Base-by-base conservation (phyloP, 2,888 invertebrate species). In the Conomelus anceps region DNA sequence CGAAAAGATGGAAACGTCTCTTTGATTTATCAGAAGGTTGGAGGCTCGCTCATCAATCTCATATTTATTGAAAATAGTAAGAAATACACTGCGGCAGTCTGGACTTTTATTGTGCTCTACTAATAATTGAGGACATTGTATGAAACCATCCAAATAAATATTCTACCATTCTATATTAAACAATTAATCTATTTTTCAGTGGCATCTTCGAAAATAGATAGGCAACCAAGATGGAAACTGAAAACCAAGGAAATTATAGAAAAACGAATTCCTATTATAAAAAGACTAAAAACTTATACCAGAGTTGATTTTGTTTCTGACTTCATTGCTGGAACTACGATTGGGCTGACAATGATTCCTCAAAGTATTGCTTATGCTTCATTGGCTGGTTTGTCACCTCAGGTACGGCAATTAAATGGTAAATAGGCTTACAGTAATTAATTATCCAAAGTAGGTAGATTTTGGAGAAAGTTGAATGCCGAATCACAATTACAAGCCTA, bases 321-420 rank as follows among this genome's bases (percentile, higher is more conserved):
- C 94, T 92, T 97, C 89, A 96, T 98, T 91, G 98, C 98, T 20
- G 98, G 98, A 63, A 93, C 98, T 87, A 98, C 98, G 0, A 95
- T 98, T 13, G 98, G 98, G 0, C 94, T 98, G 89, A 98, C 98
- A 4, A 96, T 98, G 92, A 98, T 98, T 92, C 98, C 98, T 6
- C 98, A 98, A 94, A 97, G 98, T 92, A 96, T 98, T 92, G 98
- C 98, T 20, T 98, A 98, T 93, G 98, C 98, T 63, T 94, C 96
- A 88, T 94, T 98, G 87, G 98, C 98, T 17, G 96, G 96, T 87
- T 94, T 98, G 89, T 96, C 97, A 22, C 96, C 98, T 26, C 97
- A 98, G 93, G 95, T 95, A 92, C 90, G 91, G 26, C 84, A 29
- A 84, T 84, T 90, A 29, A 85, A 29, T 63, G 6, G 3, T n/a